Evolutionary conservation across 2,888 invertebrate species (phyloP), one percentile per base, ranked within the genome.

Genomic region (Ennomos fuscantarius): DNA sequence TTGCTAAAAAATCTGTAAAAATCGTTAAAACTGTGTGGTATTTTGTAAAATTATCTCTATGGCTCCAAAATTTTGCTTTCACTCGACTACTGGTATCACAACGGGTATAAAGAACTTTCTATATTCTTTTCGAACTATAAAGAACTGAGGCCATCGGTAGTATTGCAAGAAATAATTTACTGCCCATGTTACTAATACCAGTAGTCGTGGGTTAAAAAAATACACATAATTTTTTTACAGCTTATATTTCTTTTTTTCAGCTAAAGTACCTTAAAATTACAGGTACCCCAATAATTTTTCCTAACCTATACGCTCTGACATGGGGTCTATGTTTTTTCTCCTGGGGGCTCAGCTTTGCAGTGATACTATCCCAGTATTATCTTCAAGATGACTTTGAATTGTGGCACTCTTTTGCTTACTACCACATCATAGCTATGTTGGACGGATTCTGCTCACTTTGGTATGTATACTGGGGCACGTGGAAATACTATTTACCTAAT

Each of bases 381-480:
- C 82, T 96, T 2, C 95, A 96, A 74, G 94, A 95, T 1, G 95
- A 95, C 79, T 95, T 96, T 78, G 92, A 94, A 44, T 70, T 95
- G 42, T 95, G 95, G 95, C 95, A 95, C 66, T 95, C 95, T 0
- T 94, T 95, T 45, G 95, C 94, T 2, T 96, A 95, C 69, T 95
- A 94, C 71, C 95, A 95, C 60, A 95, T 96, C 33, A 93, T 96
- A 55, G 95, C 95, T 5, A 95, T 95, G 95, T 72, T 96, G 40
- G 95, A 96, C 73, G 94, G 95, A 53, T 94, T 96, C 58, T 95
- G 95, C 75, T 94, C 95, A 31, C 78, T 96, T 34, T 96, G 95
- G 95, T 95, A 76, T 70, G 84, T 31, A 49, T 24, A 3, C 24
- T 24, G 24, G 5, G 8, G 31, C 11, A 8, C 12, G n/a, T n/a